Percentiles rank a stretch among this genome's conserved stretches.
phyloP scores from a whole-genome alignment of 2,888 invertebrate genomes.

The Cryptocheilus praepositus region DNA sequence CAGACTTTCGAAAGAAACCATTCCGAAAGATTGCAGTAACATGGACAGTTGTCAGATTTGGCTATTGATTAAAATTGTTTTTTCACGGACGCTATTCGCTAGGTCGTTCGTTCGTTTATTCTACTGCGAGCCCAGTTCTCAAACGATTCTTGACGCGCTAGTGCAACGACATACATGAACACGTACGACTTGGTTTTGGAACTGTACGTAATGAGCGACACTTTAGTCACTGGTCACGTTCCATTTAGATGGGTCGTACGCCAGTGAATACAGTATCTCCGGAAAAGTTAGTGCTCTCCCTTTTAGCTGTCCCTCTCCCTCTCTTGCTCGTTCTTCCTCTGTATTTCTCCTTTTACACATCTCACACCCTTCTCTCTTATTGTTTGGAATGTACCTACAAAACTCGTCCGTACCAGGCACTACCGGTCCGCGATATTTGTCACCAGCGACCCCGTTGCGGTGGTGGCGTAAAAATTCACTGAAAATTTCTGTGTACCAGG shows the following conservation, averaged over 20 bases:
- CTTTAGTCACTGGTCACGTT: constrained; percentile 58
- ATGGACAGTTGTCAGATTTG: too few relatives aligned
- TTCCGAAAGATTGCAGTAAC: too few relatives aligned
- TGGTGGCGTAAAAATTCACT: constrained; percentile 13
- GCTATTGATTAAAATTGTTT: too few relatives aligned
- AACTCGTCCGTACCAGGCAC: constrained; percentile 15
- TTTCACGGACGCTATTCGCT: background rate
- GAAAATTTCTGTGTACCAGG: background rate
- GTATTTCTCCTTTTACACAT: constrained; percentile 2
- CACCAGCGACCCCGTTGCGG: background rate
- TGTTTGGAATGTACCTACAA: constrained; percentile 6
- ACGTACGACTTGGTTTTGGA: constrained; percentile 47
- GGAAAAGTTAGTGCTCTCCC: constrained; percentile 40
- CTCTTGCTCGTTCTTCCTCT: background rate
- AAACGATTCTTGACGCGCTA: background rate
- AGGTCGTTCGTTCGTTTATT: background rate
- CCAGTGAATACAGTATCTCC: constrained; percentile 43
- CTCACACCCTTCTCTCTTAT: too few relatives aligned
- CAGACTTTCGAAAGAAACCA: too few relatives aligned
- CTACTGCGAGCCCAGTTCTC: background rate
- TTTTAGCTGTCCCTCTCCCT: constrained; percentile 6
- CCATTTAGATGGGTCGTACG: constrained; percentile 50
- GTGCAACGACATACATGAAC: constrained; percentile 35
- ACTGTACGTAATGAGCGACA: constrained; percentile 49
- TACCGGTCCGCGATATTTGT: constrained; percentile 18